These are phyloP conservation scores for Nicator chloris DNA, from an alignment of 2,113 vertebrate genomes.

Conservation along the genomic window DNA sequence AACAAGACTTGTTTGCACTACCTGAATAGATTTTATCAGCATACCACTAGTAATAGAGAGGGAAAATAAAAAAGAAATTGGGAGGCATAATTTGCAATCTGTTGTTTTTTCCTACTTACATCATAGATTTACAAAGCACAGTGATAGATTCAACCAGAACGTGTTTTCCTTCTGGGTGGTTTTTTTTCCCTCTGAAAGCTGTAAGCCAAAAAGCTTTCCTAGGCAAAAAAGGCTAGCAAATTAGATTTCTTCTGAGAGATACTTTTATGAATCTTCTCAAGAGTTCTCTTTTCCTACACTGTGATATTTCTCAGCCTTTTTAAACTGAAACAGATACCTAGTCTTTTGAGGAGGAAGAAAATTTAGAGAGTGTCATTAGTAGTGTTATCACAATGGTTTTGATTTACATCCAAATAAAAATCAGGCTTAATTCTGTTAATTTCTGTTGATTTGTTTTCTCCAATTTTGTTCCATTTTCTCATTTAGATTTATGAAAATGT, in stretches of 20 bases:
- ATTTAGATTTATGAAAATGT: neutral
- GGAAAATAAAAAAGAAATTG: accelerated
- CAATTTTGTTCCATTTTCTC: neutral
- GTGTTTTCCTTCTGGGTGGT: neutral
- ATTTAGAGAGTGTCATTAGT: neutral
- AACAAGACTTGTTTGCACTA: neutral
- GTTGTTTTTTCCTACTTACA: neutral
- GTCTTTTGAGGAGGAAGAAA: neutral
- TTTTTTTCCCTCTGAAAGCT: neutral
- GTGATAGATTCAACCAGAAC: neutral
- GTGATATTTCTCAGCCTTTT: neutral
- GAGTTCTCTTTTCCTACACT: neutral
- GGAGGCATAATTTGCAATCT: neutral
- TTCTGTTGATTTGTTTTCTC: neutral
- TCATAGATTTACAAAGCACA: neutral
- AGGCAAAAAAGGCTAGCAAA: neutral
- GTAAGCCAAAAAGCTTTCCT: neutral
- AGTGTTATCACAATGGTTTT: neutral
- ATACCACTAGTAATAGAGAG: neutral
- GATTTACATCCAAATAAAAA: neutral
- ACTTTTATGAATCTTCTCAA: neutral
- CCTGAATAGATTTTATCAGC: neutral
- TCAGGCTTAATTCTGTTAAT: neutral
- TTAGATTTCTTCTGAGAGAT: neutral
- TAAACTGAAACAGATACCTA: neutral